These are phyloP conservation scores for Phylloscopus trochiloides DNA, from an alignment of 2,113 vertebrate species.

Conservation along the genomic window DNA sequence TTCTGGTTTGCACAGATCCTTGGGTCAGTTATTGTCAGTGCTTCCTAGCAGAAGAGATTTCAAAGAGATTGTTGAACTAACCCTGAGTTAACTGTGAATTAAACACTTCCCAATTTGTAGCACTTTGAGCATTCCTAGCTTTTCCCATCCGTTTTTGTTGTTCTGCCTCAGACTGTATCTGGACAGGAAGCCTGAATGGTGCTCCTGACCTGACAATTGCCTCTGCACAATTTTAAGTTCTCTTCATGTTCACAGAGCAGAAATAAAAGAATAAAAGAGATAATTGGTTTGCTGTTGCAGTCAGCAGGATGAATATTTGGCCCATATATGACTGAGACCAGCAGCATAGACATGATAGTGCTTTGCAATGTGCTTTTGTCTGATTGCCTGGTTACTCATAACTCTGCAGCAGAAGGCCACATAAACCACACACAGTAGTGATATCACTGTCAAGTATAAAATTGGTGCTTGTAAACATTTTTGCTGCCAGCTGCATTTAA, in stretches of 20 bases:
- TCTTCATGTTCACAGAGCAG: not conserved
- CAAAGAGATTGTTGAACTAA: not conserved
- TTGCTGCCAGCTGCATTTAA: not conserved
- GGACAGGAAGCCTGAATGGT: not conserved
- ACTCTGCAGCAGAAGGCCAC: not conserved
- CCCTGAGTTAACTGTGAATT: not conserved
- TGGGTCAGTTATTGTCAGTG: not conserved
- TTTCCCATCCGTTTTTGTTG: not conserved
- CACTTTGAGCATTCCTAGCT: not conserved
- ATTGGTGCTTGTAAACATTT: not conserved
- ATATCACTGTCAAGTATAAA: not conserved
- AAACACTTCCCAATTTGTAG: not conserved
- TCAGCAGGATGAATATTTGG: not conserved
- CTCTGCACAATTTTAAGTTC: not conserved
- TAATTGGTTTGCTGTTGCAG: not conserved
- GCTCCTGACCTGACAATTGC: not conserved
- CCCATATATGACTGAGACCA: not conserved
- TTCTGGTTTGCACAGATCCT: not conserved
- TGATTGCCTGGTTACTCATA: not conserved
- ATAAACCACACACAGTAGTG: not conserved
- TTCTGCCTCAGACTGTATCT: not conserved
- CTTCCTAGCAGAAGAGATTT: not conserved
- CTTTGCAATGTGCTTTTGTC: not conserved
- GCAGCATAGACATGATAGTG: not conserved
- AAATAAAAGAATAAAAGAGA: not conserved